A percentile compares a stretch with the other conserved stretches of the same genome.
phyloP scores from a whole-genome alignment of 2,113 vertebrate genomes.

The Isichthys henryi region DNA sequence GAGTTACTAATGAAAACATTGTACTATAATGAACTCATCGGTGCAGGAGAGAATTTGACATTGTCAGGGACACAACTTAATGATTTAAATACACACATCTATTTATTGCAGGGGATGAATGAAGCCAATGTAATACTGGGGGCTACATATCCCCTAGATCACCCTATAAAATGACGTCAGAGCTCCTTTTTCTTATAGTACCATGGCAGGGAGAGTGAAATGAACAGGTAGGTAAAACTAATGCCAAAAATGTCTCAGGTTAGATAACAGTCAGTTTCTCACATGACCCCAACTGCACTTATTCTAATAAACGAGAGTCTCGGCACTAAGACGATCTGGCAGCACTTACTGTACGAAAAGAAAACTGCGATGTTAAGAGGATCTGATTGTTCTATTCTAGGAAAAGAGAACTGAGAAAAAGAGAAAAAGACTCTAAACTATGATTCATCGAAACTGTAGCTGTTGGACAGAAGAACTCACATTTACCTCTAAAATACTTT shows the following conservation, averaged over 20 bases:
- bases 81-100: not conserved
- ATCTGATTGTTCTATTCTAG: too few species aligned
- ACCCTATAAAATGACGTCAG: not conserved
- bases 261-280: not conserved
- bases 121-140: not conserved
- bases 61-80: not conserved
- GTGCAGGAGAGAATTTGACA: not conserved
- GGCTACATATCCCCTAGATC: not conserved
- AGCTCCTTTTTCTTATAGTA: not conserved
- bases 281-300: not conserved
- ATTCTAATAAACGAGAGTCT: not conserved
- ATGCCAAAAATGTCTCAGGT: not conserved
- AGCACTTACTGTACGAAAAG: too few species aligned
- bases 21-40: not conserved
- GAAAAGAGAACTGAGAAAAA: too few species aligned
- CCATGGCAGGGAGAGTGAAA: not conserved
- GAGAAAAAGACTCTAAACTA: not conserved
- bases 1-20: not conserved
- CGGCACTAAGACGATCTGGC: too few species aligned
- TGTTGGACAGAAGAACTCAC: not conserved
- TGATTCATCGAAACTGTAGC: not conserved
- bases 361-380: too few species aligned
- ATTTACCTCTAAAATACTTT: not conserved
- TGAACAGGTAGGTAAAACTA: not conserved
- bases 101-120: not conserved